phyloP scores from a whole-genome alignment of 2,113 vertebrate species.

The Desmodus rotundus region DNA sequence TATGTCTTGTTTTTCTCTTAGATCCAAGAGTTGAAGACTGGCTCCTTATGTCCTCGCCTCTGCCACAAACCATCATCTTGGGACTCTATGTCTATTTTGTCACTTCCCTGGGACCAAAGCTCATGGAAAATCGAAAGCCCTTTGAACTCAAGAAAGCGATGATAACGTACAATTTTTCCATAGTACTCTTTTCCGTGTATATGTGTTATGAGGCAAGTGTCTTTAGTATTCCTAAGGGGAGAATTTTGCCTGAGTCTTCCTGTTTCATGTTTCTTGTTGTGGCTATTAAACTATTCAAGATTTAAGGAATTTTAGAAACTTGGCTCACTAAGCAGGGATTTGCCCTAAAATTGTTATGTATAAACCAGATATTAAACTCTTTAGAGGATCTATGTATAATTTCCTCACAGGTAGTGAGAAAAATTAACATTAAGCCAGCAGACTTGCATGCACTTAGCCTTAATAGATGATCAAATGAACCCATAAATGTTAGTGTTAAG shows the following conservation, averaged over 20 bases:
- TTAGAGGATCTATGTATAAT: background rate
- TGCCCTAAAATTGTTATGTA: background rate
- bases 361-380: background rate
- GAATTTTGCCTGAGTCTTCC: constrained; percentile 1
- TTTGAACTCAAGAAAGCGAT: constrained; percentile 92
- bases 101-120: constrained; percentile 88
- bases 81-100: constrained; percentile 92
- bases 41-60: constrained; percentile 93
- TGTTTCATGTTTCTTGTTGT: background rate
- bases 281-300: background rate
- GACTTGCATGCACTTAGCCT: background rate
- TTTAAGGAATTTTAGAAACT: constrained; percentile 33
- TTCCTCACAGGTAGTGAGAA: background rate
- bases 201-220: constrained; percentile 94
- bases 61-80: constrained; percentile 91
- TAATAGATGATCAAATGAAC: background rate
- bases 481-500: constrained; percentile 16
- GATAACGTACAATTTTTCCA: constrained; percentile 89
- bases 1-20: constrained; percentile 65
- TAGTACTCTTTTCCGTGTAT: constrained; percentile 93
- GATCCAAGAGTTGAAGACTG: constrained; percentile 90
- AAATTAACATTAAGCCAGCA: background rate
- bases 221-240: constrained; percentile 54
- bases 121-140: constrained; percentile 97
- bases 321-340: background rate